phyloP scores from a whole-genome alignment of 2,888 invertebrate genomes.

The Drosophila diplacantha region DNA sequence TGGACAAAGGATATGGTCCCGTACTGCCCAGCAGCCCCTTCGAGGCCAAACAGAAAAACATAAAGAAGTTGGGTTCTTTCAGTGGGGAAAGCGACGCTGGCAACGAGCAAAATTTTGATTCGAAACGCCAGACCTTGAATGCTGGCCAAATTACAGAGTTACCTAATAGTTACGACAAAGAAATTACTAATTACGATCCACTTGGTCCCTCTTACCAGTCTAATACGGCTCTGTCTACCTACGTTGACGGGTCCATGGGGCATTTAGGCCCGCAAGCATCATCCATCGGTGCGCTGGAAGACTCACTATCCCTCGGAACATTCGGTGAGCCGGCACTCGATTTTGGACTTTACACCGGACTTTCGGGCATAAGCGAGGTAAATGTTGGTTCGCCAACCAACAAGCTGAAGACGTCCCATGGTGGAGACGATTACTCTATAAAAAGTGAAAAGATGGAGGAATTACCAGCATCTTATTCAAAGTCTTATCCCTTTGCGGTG shows the following conservation, averaged over 20 bases:
- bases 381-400: not conserved
- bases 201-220: slow-evolving; percentile 32
- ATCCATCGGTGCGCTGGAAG: not conserved
- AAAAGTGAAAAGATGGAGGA: not conserved
- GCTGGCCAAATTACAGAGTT: slow-evolving; percentile 10
- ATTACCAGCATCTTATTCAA: too few species aligned
- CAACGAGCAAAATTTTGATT: not conserved
- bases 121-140: not conserved
- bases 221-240: slow-evolving; percentile 8
- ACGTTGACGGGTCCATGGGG: slow-evolving; percentile 40
- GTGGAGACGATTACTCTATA: not conserved
- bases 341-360: not conserved
- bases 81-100: not conserved
- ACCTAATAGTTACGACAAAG: slow-evolving; percentile 55
- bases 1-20: slow-evolving; percentile 71
- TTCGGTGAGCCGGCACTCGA: not conserved
- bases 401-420: not conserved
- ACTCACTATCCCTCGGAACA: not conserved
- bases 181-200: slow-evolving; percentile 41
- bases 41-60: not conserved
- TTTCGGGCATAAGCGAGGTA: slow-evolving; percentile 39
- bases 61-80: slow-evolving; percentile 38
- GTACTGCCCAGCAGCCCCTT: slow-evolving; percentile 65
- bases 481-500: slow-evolving; percentile 45
- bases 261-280: slow-evolving; percentile 9